Evolutionary conservation across 2,797 vertebrate species (phyloP).

Genomic region (Lacerta agilis): DNA sequence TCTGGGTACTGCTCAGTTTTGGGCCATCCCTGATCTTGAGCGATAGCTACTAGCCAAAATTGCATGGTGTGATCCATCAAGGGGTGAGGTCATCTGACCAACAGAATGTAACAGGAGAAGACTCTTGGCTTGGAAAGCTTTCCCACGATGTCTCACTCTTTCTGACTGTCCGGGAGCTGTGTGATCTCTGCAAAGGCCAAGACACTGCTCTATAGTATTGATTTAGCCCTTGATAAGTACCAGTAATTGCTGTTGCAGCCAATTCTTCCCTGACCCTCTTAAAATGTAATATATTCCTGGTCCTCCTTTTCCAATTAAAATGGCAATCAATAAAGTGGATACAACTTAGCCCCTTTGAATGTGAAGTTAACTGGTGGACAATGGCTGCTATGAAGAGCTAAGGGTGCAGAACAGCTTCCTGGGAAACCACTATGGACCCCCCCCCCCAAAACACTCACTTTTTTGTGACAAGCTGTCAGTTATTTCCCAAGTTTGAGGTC

Average conservation of each 20-base stretch:
- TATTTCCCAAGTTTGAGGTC: background rate
- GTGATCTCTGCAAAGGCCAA: constrained; percentile 28
- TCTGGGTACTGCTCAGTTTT: constrained; percentile 42
- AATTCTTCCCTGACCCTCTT: background rate
- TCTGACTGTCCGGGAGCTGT: constrained; percentile 48
- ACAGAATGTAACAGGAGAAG: constrained; percentile 61
- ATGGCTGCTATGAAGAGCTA: background rate
- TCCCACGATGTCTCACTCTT: constrained; percentile 61
- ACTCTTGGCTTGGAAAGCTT: constrained; percentile 60
- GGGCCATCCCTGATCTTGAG: constrained; percentile 57
- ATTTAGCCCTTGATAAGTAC: constrained; percentile 27
- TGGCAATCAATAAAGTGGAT: background rate
- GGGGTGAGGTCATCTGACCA: constrained; percentile 70
- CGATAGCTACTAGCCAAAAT: constrained; percentile 61
- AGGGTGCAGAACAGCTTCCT: background rate
- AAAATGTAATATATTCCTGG: background rate
- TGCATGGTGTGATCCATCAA: constrained; percentile 60
- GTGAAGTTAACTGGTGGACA: background rate
- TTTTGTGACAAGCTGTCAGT: too few species aligned
- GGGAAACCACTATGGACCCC: too few species aligned
- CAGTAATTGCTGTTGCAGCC: background rate
- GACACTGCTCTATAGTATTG: constrained; percentile 17
- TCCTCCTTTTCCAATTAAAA: constrained; percentile 3
- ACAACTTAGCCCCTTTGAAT: background rate
- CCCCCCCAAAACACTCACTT: too few species aligned